Evolutionary conservation across 2,113 vertebrate species (phyloP), one percentile per base, ranked within the genome.

Genomic region (Serinus canaria): DNA sequence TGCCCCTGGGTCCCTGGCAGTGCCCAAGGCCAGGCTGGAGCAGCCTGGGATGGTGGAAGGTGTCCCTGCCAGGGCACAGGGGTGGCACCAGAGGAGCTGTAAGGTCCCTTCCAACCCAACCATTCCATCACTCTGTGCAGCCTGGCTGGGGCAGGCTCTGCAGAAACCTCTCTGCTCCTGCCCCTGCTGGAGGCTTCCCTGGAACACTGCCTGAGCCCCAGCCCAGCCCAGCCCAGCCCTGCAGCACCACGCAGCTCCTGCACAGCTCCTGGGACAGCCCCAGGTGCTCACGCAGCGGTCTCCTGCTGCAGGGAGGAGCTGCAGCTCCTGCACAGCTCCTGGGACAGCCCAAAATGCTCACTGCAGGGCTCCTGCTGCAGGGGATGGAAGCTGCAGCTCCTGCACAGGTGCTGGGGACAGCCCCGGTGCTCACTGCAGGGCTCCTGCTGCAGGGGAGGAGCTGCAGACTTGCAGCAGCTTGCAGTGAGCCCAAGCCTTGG

Each of bases 21-120:
- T 62, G 55, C 1, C 64, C 55, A 4, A 13, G 39, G 33, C 22
- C 63, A 33, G 53, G 17, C 0, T 39, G 73, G 9, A 69, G 27
- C 11, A 19, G 0, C 21, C 53, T 28, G 63, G 10, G 0, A 0
- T 0, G 4, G 33, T 6, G 44, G 72, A 5, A 49, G 22, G 14
- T 44, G 73, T 52, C 46, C 33, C 27, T 37, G 46, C 62, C 25
- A 12, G 3, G 17, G 39, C 47, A 72, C 31, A 60, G 46, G 16
- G 46, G 7, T 3, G 4, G 44, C 15, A 33, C 0, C 1, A n/a
- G 47, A 16, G 20, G 33, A 46, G 18, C 8, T 70, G 19, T 24
- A 6, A 39, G 19, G 47, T 39, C 28, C 18, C n/a, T 53, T 17
- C 84, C 56, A 39, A 53, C 10, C 10, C 55, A 78, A 39, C 13